phyloP scores from a whole-genome alignment of 2,888 invertebrate species.

The Osedax frankpressi region DNA sequence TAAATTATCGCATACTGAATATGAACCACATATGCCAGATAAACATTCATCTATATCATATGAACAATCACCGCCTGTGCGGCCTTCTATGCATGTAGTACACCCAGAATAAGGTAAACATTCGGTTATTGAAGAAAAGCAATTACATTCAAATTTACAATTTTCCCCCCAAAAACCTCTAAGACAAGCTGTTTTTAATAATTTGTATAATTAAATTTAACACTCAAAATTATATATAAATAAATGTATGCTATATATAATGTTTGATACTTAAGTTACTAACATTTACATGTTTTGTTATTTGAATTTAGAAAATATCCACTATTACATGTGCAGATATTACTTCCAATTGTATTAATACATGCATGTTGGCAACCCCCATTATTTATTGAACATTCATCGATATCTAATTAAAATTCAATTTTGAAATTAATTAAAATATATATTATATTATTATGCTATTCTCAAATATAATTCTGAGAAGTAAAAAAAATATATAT shows the following conservation, averaged over 20 bases:
- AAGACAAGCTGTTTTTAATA: too few relatives aligned
- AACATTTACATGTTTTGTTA: too few relatives aligned
- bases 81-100: background rate
- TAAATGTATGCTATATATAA: too few relatives aligned
- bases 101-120: background rate
- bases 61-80: background rate
- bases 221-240: too few relatives aligned
- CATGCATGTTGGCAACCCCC: background rate
- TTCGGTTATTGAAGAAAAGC: background rate
- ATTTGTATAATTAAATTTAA: too few relatives aligned
- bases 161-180: background rate
- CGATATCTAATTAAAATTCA: too few relatives aligned
- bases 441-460: background rate
- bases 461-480: background rate
- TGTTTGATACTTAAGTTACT: too few relatives aligned
- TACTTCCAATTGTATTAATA: background rate
- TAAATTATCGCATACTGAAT: background rate
- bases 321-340: background rate
- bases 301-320: background rate
- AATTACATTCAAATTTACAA: background rate
- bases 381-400: background rate
- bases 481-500: background rate
- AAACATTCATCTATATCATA: background rate
- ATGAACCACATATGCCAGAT: background rate
- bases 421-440: background rate